phyloP scores from a whole-genome alignment of 2,113 vertebrate species.

The Odontophorus gujanensis region DNA sequence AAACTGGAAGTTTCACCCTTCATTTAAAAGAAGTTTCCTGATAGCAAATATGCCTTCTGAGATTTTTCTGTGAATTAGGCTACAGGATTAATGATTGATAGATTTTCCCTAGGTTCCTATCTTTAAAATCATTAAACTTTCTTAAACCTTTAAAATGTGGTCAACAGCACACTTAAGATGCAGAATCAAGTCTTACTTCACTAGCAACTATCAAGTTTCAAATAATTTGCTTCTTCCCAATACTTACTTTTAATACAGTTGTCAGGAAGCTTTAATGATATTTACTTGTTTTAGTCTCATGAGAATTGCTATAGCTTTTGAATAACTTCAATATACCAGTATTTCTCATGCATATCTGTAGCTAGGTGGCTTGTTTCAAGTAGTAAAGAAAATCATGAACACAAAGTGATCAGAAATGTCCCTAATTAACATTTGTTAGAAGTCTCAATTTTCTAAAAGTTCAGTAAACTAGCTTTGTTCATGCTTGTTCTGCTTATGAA shows the following conservation, averaged over 20 bases:
- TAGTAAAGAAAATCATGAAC: not conserved
- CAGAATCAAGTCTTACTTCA: not conserved
- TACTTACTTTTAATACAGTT: conserved; percentile 4
- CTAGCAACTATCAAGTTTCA: not conserved
- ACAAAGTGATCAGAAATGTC: not conserved
- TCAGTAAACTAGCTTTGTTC: conserved; percentile 2
- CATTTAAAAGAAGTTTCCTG: not conserved
- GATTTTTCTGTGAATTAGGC: not conserved
- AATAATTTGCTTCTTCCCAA: conserved; percentile 12
- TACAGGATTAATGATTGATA: not conserved
- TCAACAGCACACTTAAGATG: conserved; percentile 19
- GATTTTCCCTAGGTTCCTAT: no score
- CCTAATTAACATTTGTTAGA: not conserved
- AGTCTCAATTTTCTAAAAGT: not conserved
- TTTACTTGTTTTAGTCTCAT: conserved; percentile 1
- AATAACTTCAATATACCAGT: conserved; percentile 17
- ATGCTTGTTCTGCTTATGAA: not conserved
- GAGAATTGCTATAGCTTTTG: conserved; percentile 9
- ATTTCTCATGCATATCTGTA: conserved; percentile 13
- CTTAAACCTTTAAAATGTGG: not conserved
- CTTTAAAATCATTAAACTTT: not conserved
- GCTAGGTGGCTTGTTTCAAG: not conserved
- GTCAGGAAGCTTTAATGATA: not conserved
- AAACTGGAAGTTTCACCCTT: not conserved
- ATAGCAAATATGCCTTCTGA: not conserved